Conservation (phyloP, 2,888 invertebrate species). For the Epiblema foenella region DNA sequence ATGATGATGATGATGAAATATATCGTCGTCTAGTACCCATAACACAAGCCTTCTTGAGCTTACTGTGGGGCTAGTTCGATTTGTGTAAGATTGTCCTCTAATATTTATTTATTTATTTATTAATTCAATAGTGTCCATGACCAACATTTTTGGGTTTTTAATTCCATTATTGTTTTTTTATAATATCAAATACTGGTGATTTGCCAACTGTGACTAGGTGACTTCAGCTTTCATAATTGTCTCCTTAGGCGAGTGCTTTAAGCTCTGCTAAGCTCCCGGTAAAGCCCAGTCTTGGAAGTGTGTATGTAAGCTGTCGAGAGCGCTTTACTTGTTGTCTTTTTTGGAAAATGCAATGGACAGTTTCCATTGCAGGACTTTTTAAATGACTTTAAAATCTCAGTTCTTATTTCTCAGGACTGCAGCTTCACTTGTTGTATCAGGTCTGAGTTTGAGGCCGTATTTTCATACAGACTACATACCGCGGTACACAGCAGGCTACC, state of each 20-base stretch:
- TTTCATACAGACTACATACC: too few species aligned
- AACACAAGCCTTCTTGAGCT: too few species aligned
- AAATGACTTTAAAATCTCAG: neutral
- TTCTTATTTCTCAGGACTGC: neutral
- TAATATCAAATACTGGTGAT: neutral
- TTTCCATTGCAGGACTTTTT: neutral
- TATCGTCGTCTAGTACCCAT: too few species aligned
- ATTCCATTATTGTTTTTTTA: neutral
- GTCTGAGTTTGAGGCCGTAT: too few species aligned
- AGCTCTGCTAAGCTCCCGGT: constrained; percentile 24
- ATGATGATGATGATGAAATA: too few species aligned
- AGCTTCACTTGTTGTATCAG: neutral
- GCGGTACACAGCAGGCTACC: too few species aligned
- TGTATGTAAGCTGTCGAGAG: constrained; percentile 12
- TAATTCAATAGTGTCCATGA: neutral
- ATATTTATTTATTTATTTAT: too few species aligned
- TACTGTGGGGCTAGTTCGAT: too few species aligned
- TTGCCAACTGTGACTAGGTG: constrained; percentile 3
- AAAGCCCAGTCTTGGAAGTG: constrained; percentile 12
- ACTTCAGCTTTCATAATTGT: constrained; percentile 40
- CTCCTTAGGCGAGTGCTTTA: constrained; percentile 24
- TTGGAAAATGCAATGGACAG: too few species aligned
- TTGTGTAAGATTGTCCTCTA: too few species aligned
- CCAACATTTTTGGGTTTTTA: neutral
- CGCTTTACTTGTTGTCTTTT: constrained; percentile 9